A percentile compares a stretch with the other conserved stretches of the same genome.
Conservation (phyloP, 2,888 invertebrate genomes). For the Dasypolia templi region DNA sequence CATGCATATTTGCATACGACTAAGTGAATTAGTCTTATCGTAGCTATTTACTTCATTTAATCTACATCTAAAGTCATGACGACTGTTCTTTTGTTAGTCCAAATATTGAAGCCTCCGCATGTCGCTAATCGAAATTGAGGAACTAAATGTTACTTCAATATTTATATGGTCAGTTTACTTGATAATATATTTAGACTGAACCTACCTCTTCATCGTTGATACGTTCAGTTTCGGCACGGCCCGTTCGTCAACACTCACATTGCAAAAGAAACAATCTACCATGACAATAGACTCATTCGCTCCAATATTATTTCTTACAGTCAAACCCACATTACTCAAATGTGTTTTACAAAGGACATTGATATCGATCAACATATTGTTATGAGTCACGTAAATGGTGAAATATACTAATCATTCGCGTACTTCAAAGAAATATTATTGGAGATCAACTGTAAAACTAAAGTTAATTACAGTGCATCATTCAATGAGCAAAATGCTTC, state of each 20-base stretch:
- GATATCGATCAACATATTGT: conserved; percentile 1
- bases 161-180: conserved; percentile 69
- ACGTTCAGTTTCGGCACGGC: conserved; percentile 86
- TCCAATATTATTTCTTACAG: conserved; percentile 88
- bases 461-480: conserved; percentile 70
- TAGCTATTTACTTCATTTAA: conserved; percentile 75
- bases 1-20: conserved; percentile 87
- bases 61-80: conserved; percentile 89
- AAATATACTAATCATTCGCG: neutral
- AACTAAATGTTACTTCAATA: conserved; percentile 73
- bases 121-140: conserved; percentile 87
- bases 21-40: conserved; percentile 78
- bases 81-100: conserved; percentile 86
- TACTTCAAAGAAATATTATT: conserved; percentile 84
- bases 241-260: conserved; percentile 86
- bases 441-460: conserved; percentile 78
- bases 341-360: conserved; percentile 1
- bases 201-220: conserved; percentile 88
- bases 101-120: conserved; percentile 85
- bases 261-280: conserved; percentile 90
- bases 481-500: conserved; percentile 61
- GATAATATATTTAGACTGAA: conserved; percentile 82
- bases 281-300: conserved; percentile 89
- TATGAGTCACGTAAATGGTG: conserved; percentile 2
- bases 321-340: conserved; percentile 45